Evolutionary conservation across 2,113 vertebrate species (phyloP).

Genomic region (Oncorhynchus keta): DNA sequence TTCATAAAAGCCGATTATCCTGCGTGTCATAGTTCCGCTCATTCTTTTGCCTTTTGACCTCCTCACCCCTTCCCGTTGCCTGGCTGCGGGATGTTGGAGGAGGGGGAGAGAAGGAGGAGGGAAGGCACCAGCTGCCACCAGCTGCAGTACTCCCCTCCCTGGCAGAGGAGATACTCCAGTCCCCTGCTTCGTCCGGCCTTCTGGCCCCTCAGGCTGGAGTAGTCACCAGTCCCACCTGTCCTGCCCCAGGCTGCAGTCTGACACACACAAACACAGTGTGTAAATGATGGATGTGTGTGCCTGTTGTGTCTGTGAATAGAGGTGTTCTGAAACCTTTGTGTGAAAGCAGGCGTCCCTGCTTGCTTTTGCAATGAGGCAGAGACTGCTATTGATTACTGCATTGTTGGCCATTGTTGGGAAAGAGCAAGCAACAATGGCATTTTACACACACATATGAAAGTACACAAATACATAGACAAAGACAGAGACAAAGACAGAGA

Average conservation of each 20-base stretch:
- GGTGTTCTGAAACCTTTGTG: too few species aligned
- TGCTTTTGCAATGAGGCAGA: too few species aligned
- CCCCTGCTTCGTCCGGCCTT: conserved; percentile 74
- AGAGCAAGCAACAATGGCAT: too few species aligned
- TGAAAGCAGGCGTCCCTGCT: too few species aligned
- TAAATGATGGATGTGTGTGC: too few species aligned
- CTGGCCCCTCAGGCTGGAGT: too few species aligned
- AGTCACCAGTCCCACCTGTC: conserved; percentile 77
- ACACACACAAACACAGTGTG: neutral
- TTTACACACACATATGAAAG: too few species aligned
- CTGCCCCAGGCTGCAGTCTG: conserved; percentile 60
- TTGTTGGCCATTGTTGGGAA: too few species aligned
- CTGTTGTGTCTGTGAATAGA: too few species aligned
- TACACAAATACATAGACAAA: too few species aligned
- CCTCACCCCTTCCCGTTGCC: conserved; percentile 82
- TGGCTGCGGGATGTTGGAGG: conserved; percentile 65
- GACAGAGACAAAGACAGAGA: too few species aligned
- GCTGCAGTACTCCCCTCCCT: conserved; percentile 67
- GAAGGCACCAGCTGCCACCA: conserved; percentile 79
- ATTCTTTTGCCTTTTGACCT: conserved; percentile 80
- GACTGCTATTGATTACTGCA: too few species aligned
- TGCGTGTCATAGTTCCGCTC: conserved; percentile 63
- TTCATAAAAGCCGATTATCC: conserved; percentile 82
- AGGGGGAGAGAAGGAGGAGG: conserved; percentile 55
- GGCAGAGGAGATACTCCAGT: conserved; percentile 73